phyloP scores from a whole-genome alignment of 2,797 vertebrate genomes.

The Eutrigla gurnardus region DNA sequence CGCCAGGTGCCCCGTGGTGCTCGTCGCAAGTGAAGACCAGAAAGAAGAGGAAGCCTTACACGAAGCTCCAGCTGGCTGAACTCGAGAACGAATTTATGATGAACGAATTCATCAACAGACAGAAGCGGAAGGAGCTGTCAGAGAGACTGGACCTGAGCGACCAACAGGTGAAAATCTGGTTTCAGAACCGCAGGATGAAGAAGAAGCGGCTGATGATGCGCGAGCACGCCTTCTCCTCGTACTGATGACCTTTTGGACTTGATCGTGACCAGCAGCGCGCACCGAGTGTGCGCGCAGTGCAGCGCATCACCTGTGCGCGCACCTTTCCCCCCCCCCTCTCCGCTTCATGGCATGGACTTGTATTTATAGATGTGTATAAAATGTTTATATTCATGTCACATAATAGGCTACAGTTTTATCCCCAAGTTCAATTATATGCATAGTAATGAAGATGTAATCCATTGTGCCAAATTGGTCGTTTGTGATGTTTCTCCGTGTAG shows the following conservation, averaged over 20 bases:
- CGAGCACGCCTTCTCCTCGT: conserved; percentile 90
- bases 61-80: conserved; percentile 94
- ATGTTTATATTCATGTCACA: conserved; percentile 28
- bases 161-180: conserved; percentile 90
- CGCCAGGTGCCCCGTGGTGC: conserved; percentile 90
- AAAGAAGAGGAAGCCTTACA: conserved; percentile 96
- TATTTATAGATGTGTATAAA: conserved; percentile 47
- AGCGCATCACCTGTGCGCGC: conserved; percentile 11
- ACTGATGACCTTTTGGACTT: conserved; percentile 83
- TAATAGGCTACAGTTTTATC: background rate
- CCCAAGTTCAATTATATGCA: background rate
- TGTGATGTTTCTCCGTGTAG: conserved; percentile 21
- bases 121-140: conserved; percentile 94
- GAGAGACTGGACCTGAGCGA: conserved; percentile 91
- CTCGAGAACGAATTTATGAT: conserved; percentile 95
- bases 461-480: background rate
- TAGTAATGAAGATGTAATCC: background rate
- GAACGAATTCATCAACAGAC: conserved; percentile 95
- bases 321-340: background rate
- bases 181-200: conserved; percentile 94
- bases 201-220: conserved; percentile 94
- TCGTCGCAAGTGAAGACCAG: conserved; percentile 89
- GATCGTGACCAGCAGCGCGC: conserved; percentile 70
- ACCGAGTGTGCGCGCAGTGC: background rate
- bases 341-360: conserved; percentile 33